phyloP scores from a whole-genome alignment of 1,140 invertebrate species.

The Drosophila rufa region DNA sequence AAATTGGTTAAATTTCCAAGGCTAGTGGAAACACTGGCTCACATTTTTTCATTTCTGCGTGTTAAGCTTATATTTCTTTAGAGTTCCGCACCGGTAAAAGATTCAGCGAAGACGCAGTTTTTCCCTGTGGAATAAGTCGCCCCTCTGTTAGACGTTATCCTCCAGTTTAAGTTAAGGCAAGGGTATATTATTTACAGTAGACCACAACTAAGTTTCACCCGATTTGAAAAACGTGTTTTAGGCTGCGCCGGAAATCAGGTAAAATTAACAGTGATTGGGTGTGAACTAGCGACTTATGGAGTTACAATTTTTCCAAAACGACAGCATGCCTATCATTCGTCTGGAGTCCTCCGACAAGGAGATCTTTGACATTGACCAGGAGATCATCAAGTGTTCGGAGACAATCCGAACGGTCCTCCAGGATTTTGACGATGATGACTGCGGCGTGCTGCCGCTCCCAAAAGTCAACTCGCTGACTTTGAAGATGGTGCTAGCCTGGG shows the following conservation, averaged over 20 bases:
- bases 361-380: slow-evolving; percentile 98
- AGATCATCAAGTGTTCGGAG: slow-evolving; percentile 99
- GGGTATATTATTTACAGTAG: no score
- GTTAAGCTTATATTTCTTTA: no score
- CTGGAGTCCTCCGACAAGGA: slow-evolving; percentile 98
- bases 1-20: no score
- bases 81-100: no score
- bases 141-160: no score
- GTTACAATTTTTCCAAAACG: not conserved
- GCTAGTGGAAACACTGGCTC: no score
- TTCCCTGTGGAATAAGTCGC: no score
- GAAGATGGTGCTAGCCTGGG: slow-evolving; percentile 98
- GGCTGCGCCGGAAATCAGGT: slow-evolving; percentile 5
- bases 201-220: no score
- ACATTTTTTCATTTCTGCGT: no score
- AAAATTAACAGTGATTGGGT: slow-evolving; percentile 13
- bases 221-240: no score
- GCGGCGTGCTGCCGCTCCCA: slow-evolving; percentile 97
- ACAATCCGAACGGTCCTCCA: slow-evolving; percentile 99
- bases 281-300: slow-evolving; percentile 7
- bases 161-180: no score
- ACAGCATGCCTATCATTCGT: slow-evolving; percentile 91
- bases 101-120: no score
- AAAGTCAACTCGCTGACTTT: slow-evolving; percentile 99
- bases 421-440: slow-evolving; percentile 97